Conservation (phyloP, 1,140 invertebrate genomes). For the Cydia splendana region DNA sequence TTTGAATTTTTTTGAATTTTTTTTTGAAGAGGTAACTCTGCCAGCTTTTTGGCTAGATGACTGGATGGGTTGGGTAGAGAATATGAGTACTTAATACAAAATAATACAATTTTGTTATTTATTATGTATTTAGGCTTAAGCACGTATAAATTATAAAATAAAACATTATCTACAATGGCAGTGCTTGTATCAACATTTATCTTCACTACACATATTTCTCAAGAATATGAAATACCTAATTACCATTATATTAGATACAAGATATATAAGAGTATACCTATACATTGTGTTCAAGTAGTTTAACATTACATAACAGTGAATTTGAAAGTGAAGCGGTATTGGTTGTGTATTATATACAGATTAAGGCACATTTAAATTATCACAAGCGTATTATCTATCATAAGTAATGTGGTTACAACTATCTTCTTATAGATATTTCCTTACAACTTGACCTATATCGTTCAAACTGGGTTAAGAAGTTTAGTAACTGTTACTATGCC, state of each 20-base stretch:
- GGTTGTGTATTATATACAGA: conserved; percentile 7
- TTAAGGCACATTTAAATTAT: conserved; percentile 7
- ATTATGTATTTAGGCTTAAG: conserved; percentile 47
- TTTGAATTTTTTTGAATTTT: too few species aligned
- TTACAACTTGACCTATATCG: neutral
- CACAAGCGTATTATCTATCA: conserved; percentile 18
- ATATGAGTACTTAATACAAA: neutral
- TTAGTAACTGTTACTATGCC: neutral
- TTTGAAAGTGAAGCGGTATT: neutral
- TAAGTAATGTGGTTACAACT: conserved; percentile 26
- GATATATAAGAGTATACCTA: neutral
- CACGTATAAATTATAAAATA: conserved; percentile 39
- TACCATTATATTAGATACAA: conserved; percentile 12
- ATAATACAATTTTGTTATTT: neutral
- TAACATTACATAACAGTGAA: conserved; percentile 20
- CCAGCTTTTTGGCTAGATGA: too few species aligned
- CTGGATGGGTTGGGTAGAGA: too few species aligned
- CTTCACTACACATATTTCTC: conserved; percentile 37
- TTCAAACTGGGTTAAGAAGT: neutral
- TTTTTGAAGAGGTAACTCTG: too few species aligned
- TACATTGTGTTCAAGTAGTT: conserved; percentile 36
- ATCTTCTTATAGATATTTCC: conserved; percentile 7
- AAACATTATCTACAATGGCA: conserved; percentile 69
- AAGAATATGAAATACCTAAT: conserved; percentile 10
- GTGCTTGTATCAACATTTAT: conserved; percentile 53